Base-by-base conservation (phyloP, 2,888 invertebrate genomes). In the Reticulitermes lucifugus region DNA sequence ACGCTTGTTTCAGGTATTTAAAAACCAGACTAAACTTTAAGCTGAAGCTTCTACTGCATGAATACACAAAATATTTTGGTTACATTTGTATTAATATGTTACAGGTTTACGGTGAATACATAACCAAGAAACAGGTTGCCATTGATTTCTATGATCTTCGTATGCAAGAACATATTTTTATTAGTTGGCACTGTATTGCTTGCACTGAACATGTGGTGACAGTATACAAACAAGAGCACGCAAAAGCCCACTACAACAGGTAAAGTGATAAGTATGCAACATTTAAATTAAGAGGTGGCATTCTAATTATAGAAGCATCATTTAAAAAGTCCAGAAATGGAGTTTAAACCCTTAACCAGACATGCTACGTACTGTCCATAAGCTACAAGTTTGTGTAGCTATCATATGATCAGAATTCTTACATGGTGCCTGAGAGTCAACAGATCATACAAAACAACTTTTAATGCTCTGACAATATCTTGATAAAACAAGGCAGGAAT, bases 81-180 rank as follows among this genome's bases (percentile, higher is more conserved):
- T 79, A 43, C 29, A 79, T 21, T 81, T 65, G 0, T 60, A 35
- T 35, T 6, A 65, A 1, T 55, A 81, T 71, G 77, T 91, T 91
- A 85, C 88, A 93, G 93, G 90, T 91, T 86, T 91, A 91, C 84
- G 88, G 90, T 83, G 90, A 91, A 75, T 91, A 90, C 85, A 90
- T 91, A 70, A 91, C 93, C 87, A 94, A 94, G 89, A 91, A 92
- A 88, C 94, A 95, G 91, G 95, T 95, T 1, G 96, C 96, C 5
- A 92, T 93, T 84, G 96, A 96, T 89, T 94, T 94, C 90, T 93
- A 94, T 88, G 95, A 95, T 86, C 91, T 95, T 85, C 93, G 93
- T 87, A 88, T 94, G n/a, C 91, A 91, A 79, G 93, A 93, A 82
- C 88, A 91, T 73, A 91, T 91, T 80, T 93, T 95, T 82, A 90